Conservation (phyloP, 2,797 vertebrate genomes). For the Platyrinchus mystaceus region DNA sequence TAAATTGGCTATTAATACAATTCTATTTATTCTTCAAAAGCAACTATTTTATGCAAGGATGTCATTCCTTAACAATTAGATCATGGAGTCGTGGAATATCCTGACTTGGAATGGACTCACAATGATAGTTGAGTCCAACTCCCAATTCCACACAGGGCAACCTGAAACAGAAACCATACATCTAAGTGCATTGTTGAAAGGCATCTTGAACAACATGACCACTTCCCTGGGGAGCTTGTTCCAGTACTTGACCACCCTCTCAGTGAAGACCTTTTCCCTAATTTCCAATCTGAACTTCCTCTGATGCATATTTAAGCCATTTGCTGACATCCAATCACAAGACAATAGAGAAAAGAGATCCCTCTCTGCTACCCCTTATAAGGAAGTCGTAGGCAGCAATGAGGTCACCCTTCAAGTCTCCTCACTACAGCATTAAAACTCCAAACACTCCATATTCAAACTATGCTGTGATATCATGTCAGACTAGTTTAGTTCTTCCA, state of each 20-base stretch:
- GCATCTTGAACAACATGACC: not conserved
- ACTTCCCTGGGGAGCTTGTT: not conserved
- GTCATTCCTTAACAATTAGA: not conserved
- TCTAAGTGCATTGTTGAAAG: not conserved
- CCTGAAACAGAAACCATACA: not conserved
- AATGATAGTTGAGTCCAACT: not conserved
- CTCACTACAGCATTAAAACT: not conserved
- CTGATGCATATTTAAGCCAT: not conserved
- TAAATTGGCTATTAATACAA: not conserved
- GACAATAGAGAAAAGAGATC: not conserved
- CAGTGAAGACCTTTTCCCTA: not conserved
- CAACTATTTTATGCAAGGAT: not conserved
- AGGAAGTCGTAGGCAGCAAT: not conserved
- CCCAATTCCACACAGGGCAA: not conserved
- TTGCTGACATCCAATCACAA: not conserved
- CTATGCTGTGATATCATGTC: not conserved
- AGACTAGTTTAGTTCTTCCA: not conserved
- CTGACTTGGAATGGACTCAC: not conserved
- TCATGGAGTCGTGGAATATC: not conserved
- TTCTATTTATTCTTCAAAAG: not conserved
- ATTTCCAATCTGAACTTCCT: not conserved
- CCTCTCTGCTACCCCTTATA: fast-evolving
- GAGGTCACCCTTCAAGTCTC: not conserved
- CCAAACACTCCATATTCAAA: not conserved
- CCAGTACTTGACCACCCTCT: not conserved